These are phyloP conservation scores for Marisa cornuarietis DNA, from an alignment of 1,140 invertebrate genomes.

Conservation along the genomic window DNA sequence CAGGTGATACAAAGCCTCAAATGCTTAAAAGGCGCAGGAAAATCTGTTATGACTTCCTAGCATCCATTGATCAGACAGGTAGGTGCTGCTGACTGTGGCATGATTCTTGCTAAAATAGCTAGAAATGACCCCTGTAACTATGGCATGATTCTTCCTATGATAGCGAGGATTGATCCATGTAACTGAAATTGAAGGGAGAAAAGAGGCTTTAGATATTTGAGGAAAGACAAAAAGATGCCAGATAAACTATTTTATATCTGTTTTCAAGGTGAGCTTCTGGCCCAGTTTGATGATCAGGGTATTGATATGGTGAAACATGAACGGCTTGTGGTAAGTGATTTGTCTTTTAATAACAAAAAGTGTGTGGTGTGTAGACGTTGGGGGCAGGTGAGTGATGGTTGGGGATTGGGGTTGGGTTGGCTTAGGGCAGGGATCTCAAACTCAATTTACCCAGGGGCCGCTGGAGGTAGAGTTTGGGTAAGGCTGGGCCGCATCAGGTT, in stretches of 20 bases:
- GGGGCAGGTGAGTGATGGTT: too few species aligned
- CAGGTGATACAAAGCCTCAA: slow-evolving; percentile 33
- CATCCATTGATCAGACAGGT: slow-evolving; percentile 62
- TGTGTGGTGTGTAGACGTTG: too few species aligned
- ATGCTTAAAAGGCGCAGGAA: slow-evolving; percentile 51
- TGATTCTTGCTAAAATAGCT: too few species aligned
- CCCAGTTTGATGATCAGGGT: slow-evolving; percentile 56
- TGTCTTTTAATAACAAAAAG: too few species aligned
- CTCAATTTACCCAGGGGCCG: too few species aligned
- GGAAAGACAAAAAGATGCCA: neutral
- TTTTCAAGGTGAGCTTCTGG: slow-evolving; percentile 54
- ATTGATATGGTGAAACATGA: slow-evolving; percentile 62
- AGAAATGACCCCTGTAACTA: too few species aligned
- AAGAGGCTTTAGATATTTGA: slow-evolving; percentile 1
- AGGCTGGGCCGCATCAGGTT: too few species aligned
- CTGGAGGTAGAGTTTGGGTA: too few species aligned
- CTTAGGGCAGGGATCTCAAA: too few species aligned
- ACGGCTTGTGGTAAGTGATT: slow-evolving; percentile 50
- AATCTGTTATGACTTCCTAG: slow-evolving; percentile 62
- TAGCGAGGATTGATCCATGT: too few species aligned
- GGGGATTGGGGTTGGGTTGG: too few species aligned
- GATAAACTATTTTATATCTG: neutral
- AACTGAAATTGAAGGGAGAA: neutral
- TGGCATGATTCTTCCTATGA: neutral
- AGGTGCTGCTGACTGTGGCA: neutral